A percentile compares a stretch with the other conserved stretches of the same genome.
Evolutionary conservation across 2,888 invertebrate species (phyloP).

Genomic region (Eristalis arbustorum): DNA sequence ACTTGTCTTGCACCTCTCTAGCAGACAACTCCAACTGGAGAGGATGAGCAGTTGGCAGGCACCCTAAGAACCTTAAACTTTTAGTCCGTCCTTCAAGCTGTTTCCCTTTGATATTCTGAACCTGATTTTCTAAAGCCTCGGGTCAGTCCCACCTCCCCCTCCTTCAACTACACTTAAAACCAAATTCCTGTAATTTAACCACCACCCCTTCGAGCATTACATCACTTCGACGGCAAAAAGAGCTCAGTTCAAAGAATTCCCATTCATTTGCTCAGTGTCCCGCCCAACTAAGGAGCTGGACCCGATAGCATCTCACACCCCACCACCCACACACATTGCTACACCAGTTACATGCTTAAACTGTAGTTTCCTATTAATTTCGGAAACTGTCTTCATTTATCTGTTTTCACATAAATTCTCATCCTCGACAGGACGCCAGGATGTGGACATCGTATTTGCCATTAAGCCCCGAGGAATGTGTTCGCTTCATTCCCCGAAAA

Average conservation of each 20-base stretch:
- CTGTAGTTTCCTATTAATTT: constrained; percentile 29
- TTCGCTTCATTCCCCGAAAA: neutral
- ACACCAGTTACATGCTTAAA: neutral
- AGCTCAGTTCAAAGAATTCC: neutral
- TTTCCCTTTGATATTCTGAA: too few relatives aligned
- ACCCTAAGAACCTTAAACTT: too few relatives aligned
- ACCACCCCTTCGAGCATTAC: too few relatives aligned
- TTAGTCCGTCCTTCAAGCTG: too few relatives aligned
- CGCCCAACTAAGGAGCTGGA: neutral
- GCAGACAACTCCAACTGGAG: too few relatives aligned
- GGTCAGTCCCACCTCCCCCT: too few relatives aligned
- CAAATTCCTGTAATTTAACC: too few relatives aligned
- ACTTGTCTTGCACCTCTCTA: too few relatives aligned
- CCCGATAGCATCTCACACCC: neutral
- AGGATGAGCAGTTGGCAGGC: too few relatives aligned
- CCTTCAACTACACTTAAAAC: too few relatives aligned
- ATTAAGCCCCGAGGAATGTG: constrained; percentile 18
- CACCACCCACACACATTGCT: neutral
- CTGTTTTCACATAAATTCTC: constrained; percentile 21
- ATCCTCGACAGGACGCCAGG: neutral
- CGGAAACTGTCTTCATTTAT: constrained; percentile 26
- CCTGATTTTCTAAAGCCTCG: too few relatives aligned
- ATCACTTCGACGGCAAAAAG: too few relatives aligned
- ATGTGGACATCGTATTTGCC: constrained; percentile 4
- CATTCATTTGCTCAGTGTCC: neutral